Base-by-base conservation (phyloP, 2,888 invertebrate genomes). In the Hymenopus coronatus region DNA sequence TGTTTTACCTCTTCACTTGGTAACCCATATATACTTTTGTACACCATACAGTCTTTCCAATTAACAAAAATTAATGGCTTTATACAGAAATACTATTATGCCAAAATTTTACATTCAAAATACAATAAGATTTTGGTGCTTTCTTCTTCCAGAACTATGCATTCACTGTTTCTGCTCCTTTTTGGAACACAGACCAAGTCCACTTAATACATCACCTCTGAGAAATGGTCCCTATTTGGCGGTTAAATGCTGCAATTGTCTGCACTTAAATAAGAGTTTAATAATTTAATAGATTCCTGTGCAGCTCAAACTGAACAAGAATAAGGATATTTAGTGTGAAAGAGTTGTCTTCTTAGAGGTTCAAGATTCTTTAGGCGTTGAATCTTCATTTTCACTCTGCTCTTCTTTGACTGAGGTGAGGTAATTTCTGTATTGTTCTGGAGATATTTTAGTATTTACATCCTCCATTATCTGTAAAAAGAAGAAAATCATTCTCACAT, bases 391-490 rank as follows among this genome's bases (percentile, higher is more conserved):
- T 70, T 7, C 54, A 70, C 54, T 70, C 20, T 20, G 54, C 20
- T 70, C 20, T 70, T 70, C 25, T 20, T 25, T 70, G 20, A 70
- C 3, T 70, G 54, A 70, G 54, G 14, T 20, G 54, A 70, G 54
- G 14, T 70, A 70, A 25, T 70, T 70, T 20, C 54, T 70, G 20
- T 70, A 70, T 70, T 70, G 54, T 25, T 70, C 54, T 20, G 54
- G 33, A 30, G 87, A 25, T n/a, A 28, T 81, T 20, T 85, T 88
- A 28, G 89, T 88, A 88, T 90, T 86, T n/a, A 90, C 88, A 70
- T 90, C 90, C 83, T 90, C 89, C 89, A 90, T 82, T 54, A 89
- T 82, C 90, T 90, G 84, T 7, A 90, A 87, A 12, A 83, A 46
- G 86, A 85, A 88, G 30, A 88, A 82, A 86, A 70, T 20, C 20